Conservation (phyloP, 1,140 invertebrate genomes). For the Lamellibrachia luymesi region DNA sequence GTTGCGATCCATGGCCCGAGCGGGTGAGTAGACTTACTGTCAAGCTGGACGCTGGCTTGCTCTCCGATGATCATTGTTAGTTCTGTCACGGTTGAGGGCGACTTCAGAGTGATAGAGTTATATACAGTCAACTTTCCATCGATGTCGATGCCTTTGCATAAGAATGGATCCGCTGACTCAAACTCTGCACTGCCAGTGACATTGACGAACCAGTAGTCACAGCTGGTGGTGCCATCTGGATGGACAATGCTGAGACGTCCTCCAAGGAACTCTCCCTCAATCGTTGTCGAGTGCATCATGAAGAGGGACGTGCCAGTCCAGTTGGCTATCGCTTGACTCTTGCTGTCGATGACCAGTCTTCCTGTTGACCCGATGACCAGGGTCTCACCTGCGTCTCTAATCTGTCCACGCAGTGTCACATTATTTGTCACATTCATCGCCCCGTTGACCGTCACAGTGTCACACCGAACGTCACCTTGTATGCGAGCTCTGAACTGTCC, state of each 20-base stretch:
- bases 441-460: constrained; percentile 34
- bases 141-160: constrained; percentile 28
- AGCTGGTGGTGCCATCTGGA: constrained; percentile 26
- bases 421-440: constrained; percentile 35
- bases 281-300: constrained; percentile 30
- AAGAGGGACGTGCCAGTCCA: constrained; percentile 26
- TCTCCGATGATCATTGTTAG: constrained; percentile 28
- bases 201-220: constrained; percentile 34
- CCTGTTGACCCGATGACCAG: background rate
- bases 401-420: constrained; percentile 32
- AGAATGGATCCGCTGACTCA: constrained; percentile 28
- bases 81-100: constrained; percentile 25
- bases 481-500: constrained; percentile 17
- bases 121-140: constrained; percentile 32
- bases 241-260: constrained; percentile 28
- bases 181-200: constrained; percentile 30
- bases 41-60: constrained; percentile 33
- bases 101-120: constrained; percentile 17
- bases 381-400: constrained; percentile 27
- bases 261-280: constrained; percentile 35
- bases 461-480: constrained; percentile 32
- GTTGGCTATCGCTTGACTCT: background rate
- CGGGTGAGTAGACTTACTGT: constrained; percentile 30
- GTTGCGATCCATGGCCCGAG: constrained; percentile 30
- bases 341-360: background rate